phyloP scores from a whole-genome alignment of 2,113 vertebrate species.

The Apeltes quadracus region DNA sequence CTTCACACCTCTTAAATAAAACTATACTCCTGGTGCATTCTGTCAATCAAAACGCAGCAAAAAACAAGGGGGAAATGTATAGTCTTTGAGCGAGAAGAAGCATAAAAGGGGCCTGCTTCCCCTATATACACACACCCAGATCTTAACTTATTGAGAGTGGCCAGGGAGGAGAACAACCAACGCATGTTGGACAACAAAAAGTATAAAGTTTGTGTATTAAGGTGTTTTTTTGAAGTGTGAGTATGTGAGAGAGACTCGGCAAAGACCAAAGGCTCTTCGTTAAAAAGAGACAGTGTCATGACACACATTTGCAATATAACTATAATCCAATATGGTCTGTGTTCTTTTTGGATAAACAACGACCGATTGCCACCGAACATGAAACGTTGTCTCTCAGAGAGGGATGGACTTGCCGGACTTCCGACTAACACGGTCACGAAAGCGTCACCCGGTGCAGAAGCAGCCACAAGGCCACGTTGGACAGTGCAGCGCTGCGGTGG shows the following conservation, averaged over 20 bases:
- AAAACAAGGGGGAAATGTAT: background rate
- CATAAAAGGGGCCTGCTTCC: conserved; percentile 6
- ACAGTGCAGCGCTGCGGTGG: conserved; percentile 37
- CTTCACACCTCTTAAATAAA: conserved; percentile 34
- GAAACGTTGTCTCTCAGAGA: conserved; percentile 37
- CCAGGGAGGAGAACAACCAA: conserved; percentile 1
- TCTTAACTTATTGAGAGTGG: conserved; percentile 33
- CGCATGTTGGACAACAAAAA: conserved; percentile 28
- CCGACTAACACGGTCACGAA: conserved; percentile 16
- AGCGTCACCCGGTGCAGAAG: conserved; percentile 32
- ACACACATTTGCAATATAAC: conserved; percentile 49
- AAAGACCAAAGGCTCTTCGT: conserved; percentile 39
- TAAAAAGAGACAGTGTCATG: conserved; percentile 64
- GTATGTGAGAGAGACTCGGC: conserved; percentile 33
- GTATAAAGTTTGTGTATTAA: conserved; percentile 5
- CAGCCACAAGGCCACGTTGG: conserved; percentile 53
- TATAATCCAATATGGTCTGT: conserved; percentile 42
- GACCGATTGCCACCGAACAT: conserved; percentile 30
- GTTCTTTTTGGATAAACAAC: conserved; percentile 42
- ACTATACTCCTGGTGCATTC: conserved; percentile 1
- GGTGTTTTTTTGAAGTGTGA: conserved; percentile 31
- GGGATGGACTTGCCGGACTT: conserved; percentile 28
- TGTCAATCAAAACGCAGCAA: conserved; percentile 5
- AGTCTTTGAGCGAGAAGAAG: background rate
- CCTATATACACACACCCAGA: conserved; percentile 11